phyloP scores from a whole-genome alignment of 2,113 vertebrate species.

The Vimba vimba region DNA sequence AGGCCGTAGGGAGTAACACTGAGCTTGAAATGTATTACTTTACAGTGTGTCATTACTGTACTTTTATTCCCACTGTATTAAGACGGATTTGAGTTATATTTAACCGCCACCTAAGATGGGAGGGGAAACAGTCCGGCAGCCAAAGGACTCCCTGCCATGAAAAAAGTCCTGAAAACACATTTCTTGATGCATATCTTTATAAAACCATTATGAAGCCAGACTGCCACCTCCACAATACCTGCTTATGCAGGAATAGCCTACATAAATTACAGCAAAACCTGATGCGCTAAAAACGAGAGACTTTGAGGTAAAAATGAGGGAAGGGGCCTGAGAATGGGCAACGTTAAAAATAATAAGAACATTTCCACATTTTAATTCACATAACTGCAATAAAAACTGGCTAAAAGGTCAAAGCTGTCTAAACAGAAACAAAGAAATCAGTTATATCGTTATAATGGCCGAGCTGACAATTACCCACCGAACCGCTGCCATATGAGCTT shows the following conservation, averaged over 20 bases:
- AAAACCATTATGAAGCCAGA: constrained; percentile 33
- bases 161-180: constrained; percentile 45
- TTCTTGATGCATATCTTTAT: constrained; percentile 52
- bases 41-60: constrained; percentile 24
- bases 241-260: constrained; percentile 35
- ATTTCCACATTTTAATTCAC: constrained; percentile 38
- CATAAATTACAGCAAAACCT: constrained; percentile 44
- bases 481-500: constrained; percentile 29
- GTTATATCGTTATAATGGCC: constrained; percentile 48
- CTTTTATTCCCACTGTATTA: constrained; percentile 51
- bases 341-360: constrained; percentile 48
- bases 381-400: constrained; percentile 50
- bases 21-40: constrained; percentile 39
- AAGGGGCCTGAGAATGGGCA: neutral
- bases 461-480: constrained; percentile 31
- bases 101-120: constrained; percentile 6
- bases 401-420: constrained; percentile 40
- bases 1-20: constrained; percentile 22
- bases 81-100: constrained; percentile 37
- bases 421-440: constrained; percentile 49
- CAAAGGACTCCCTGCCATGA: constrained; percentile 15
- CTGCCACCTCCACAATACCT: constrained; percentile 54
- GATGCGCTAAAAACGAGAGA: constrained; percentile 26
- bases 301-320: neutral
- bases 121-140: constrained; percentile 1